Evolutionary conservation across 2,888 invertebrate species (phyloP).

Genomic region (Limnephilus lunatus): DNA sequence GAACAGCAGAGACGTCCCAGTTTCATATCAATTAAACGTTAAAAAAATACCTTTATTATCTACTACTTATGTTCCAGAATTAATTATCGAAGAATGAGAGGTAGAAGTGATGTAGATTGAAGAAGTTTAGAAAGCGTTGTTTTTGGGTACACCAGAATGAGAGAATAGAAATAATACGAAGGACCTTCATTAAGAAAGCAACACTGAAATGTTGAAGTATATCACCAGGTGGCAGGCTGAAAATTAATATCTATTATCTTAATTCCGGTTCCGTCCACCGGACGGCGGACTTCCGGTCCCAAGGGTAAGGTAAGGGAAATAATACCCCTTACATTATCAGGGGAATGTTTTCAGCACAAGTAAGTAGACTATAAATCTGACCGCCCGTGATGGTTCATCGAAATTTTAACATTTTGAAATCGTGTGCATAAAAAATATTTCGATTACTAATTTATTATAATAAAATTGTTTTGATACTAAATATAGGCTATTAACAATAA

Average conservation of each 20-base stretch:
- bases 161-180: not conserved
- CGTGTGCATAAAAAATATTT: too few species aligned
- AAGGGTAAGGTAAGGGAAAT: constrained; percentile 17
- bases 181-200: not conserved
- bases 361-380: not conserved
- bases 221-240: constrained; percentile 20
- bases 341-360: constrained; percentile 38
- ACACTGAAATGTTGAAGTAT: constrained; percentile 13
- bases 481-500: too few species aligned
- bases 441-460: too few species aligned
- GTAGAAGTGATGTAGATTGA: not conserved
- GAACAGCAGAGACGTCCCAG: too few species aligned
- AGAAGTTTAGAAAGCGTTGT: not conserved
- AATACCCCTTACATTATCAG: constrained; percentile 17
- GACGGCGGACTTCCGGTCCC: constrained; percentile 45
- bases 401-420: too few species aligned
- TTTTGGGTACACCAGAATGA: not conserved
- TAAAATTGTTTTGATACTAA: too few species aligned
- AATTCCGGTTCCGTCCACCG: constrained; percentile 40
- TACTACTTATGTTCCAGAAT: not conserved
- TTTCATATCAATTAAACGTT: too few species aligned
- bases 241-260: constrained; percentile 59
- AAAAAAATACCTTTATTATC: not conserved
- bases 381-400: not conserved
- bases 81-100: not conserved